Evolutionary conservation across 1,140 invertebrate genomes (phyloP).

Genomic region (Piezodorus guildinii): DNA sequence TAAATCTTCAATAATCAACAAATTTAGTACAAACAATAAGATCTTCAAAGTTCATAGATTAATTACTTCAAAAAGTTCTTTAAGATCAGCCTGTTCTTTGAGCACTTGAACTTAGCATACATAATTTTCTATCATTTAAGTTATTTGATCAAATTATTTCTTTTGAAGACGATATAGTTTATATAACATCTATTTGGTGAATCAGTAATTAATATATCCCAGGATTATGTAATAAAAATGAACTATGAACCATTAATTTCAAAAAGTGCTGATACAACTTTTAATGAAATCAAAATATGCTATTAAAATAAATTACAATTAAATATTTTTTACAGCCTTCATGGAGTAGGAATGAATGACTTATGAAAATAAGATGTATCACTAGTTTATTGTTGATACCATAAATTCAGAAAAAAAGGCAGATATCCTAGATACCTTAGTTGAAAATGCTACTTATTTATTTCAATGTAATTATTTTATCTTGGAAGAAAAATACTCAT

Average conservation of each 20-base stretch:
- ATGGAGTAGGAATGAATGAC: no score
- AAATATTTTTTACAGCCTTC: no score
- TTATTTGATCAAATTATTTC: background rate
- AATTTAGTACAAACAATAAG: background rate
- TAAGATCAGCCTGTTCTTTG: background rate
- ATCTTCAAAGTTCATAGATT: background rate
- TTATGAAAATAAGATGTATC: no score
- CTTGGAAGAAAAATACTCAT: no score
- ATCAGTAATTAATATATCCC: background rate
- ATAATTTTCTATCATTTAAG: background rate
- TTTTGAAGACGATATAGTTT: background rate
- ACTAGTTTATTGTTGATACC: no score
- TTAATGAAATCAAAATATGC: no score
- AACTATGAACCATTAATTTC: background rate
- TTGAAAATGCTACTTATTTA: no score
- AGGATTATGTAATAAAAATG: background rate
- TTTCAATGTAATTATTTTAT: no score
- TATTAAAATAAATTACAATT: no score
- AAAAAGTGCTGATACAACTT: no score
- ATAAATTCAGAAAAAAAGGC: no score
- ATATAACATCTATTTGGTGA: background rate
- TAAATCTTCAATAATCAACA: slow-evolving; percentile 6
- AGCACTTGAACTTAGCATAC: background rate
- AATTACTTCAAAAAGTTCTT: background rate
- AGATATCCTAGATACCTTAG: no score